Evolutionary conservation across 1,140 invertebrate species (phyloP).

Genomic region (Leguminivora glycinivorella): DNA sequence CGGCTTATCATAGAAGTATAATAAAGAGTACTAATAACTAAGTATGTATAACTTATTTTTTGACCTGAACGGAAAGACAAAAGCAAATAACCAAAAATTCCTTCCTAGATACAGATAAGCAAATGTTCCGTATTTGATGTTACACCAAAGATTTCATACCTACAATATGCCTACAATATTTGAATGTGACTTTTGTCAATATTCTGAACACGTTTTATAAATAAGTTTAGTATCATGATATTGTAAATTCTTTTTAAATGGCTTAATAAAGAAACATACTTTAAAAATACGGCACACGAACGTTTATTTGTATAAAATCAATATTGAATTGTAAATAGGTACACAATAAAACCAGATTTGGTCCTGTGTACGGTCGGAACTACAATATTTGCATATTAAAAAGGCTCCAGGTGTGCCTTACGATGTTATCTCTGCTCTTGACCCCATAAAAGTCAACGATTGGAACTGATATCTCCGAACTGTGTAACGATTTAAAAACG

Average conservation of each 20-base stretch:
- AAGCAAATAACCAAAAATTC: slow-evolving; percentile 9
- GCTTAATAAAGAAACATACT: background rate
- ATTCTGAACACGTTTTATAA: background rate
- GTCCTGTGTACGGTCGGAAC: background rate
- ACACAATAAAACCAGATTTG: slow-evolving; percentile 9
- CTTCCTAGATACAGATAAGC: slow-evolving; percentile 25
- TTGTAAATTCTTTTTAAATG: background rate
- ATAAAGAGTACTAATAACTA: no score
- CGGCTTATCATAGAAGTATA: background rate
- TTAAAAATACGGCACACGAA: background rate
- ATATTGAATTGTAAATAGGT: background rate
- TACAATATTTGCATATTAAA: slow-evolving; percentile 24
- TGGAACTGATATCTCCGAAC: slow-evolving; percentile 10
- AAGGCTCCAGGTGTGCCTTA: slow-evolving; percentile 8
- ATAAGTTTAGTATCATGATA: background rate
- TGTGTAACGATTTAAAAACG: background rate
- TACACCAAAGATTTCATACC: background rate
- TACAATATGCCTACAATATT: no score
- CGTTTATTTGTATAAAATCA: background rate
- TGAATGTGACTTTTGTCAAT: background rate
- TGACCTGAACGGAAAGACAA: background rate
- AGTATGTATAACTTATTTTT: background rate
- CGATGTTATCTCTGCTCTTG: slow-evolving; percentile 19
- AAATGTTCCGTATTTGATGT: slow-evolving; percentile 14
- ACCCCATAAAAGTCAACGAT: slow-evolving; percentile 23